A percentile compares a stretch with the other conserved stretches of the same genome.
These are phyloP conservation scores for Keiferia lycopersicella DNA, from an alignment of 2,888 invertebrate species.

Conservation along the genomic window DNA sequence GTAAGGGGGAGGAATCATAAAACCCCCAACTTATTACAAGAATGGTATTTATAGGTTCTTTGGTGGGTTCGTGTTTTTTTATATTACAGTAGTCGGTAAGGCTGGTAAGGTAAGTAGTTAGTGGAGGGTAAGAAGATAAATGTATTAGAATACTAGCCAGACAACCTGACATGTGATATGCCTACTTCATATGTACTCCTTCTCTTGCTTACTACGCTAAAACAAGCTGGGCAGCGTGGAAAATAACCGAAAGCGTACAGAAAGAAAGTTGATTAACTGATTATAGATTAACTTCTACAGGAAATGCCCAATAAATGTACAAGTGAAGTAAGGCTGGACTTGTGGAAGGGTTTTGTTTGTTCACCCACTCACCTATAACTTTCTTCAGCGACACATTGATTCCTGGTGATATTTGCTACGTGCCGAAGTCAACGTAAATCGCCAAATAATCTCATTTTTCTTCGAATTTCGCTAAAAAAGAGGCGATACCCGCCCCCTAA, in stretches of 20 bases:
- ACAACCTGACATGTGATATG: neutral
- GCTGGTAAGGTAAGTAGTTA: no score
- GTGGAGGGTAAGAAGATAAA: neutral
- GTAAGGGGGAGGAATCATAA: no score
- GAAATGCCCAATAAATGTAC: constrained; percentile 58
- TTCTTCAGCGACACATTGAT: constrained; percentile 47
- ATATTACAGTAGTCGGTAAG: no score
- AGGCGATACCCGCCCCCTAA: constrained; percentile 71
- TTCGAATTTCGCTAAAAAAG: constrained; percentile 40
- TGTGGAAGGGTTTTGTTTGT: neutral
- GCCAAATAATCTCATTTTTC: constrained; percentile 51
- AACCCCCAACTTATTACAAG: no score
- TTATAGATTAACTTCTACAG: constrained; percentile 61
- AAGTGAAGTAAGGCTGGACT: constrained; percentile 28
- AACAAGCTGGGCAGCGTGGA: neutral
- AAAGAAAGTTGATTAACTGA: constrained; percentile 22
- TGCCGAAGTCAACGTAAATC: constrained; percentile 35
- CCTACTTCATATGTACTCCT: no score
- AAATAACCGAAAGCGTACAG: neutral
- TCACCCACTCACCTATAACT: constrained; percentile 47
- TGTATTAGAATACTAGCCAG: neutral
- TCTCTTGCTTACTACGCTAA: neutral
- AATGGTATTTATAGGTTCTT: no score
- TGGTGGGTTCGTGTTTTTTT: no score
- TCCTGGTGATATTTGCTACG: constrained; percentile 32